Conservation (phyloP, 2,113 vertebrate species). For the Rutilus rutilus region DNA sequence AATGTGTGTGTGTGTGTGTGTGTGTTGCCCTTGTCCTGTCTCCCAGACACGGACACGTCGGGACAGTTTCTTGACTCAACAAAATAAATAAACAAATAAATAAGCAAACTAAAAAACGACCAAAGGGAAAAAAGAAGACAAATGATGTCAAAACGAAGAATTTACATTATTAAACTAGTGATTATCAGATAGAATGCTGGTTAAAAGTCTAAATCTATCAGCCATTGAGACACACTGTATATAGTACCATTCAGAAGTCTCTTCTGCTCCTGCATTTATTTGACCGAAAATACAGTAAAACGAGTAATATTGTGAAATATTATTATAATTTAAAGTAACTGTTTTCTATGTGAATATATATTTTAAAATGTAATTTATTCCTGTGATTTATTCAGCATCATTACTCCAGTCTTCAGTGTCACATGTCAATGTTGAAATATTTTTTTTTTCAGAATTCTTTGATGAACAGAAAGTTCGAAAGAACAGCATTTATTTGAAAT, state of each 20-base stretch:
- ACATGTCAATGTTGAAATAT: background rate
- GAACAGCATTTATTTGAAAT: no score
- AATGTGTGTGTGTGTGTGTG: background rate
- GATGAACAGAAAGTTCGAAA: background rate
- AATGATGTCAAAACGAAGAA: background rate
- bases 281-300: background rate
- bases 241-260: no score
- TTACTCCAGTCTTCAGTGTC: background rate
- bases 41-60: background rate
- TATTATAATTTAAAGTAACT: background rate
- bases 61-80: background rate
- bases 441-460: background rate
- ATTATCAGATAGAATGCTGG: background rate
- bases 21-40: slow-evolving; percentile 8
- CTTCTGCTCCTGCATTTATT: background rate
- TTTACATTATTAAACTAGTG: background rate
- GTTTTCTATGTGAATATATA: background rate
- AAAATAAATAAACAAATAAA: background rate
- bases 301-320: background rate
- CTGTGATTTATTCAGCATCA: background rate
- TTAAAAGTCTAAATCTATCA: background rate
- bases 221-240: background rate
- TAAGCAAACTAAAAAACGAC: background rate
- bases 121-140: background rate
- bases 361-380: background rate